Base-by-base conservation (phyloP, 2,113 vertebrate species). In the Trogon surrucura region DNA sequence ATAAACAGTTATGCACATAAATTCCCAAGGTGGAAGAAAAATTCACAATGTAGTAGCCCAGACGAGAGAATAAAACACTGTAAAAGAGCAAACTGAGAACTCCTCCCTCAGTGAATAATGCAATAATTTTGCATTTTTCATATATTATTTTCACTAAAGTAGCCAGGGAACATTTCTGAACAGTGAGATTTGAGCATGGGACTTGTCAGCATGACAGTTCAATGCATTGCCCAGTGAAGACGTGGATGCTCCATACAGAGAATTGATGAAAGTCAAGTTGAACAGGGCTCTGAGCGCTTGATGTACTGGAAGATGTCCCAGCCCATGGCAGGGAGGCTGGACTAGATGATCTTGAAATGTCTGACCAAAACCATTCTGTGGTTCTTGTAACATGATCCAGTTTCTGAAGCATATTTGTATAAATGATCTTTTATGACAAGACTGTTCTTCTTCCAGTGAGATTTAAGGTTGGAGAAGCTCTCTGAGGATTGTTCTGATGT, bases 281-380 rank as follows among this genome's bases (percentile, higher is more conserved):
- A 41, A 85, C 5, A 8, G 12, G 8, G 8, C 27, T 84, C 66
- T 84, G 27, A 58, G 21, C 10, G 34, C 7, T 8, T 38, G 19
- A 32, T 36, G 32, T 70, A 19, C 13, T 29, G 14, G 34, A 71
- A 78, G 36, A 54, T 50, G 26, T 48, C 36, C 18, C 21, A 34
- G 22, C 2, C 53, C 8, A 9, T 9, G 26, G 16, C 9, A 20
- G 7, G 4, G 4, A 4, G 4, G 0, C 8, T 73, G 34, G 9
- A n/a, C 16, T 60, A 53, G 27, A 16, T 29, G 21, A n/a, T 53
- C 19, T 74, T 65, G 23, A 62, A 66, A 48, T 5, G 32, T n/a
- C 18, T 18, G 48, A 64, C 10, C 5, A 30, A 79, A 81, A 81
- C 8, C 5, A 45, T 54, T 47, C 48, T 64, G 2, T 53, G 34